Evolutionary conservation across 1,140 invertebrate genomes (phyloP), one percentile per base, ranked within the genome.

Genomic region (Diorhabda elongata): DNA sequence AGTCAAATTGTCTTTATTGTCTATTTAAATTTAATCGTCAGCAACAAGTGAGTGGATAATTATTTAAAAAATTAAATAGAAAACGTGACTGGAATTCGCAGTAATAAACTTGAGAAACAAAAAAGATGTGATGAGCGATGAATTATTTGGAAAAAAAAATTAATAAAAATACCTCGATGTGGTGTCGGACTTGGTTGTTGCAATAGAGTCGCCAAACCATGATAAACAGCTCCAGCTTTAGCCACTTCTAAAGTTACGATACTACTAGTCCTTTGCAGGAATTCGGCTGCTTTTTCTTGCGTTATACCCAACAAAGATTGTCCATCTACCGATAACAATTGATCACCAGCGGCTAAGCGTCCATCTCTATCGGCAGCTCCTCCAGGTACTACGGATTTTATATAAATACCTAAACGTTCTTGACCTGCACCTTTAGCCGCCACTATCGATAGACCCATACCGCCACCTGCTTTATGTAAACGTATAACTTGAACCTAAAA

Each of bases 201-300:
- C 6, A 98, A 84, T 66, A 98, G 85, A 52, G 94, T 96, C 4
- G 95, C 95, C 57, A 99, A 84, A 58, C 97, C 98, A 83, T 99
- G 97, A 81, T 95, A 95, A 75, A 98, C 92, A 42, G 97, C 98
- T 43, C 94, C 97, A 81, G 98, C 95, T 83, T 99, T 98, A 4
- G 96, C 96, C 56, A 99, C 96, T 84, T 98, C 96, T 58, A 99
- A 83, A 3, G 91, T 94, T 4, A 99, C 97, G 2, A 95, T 89
- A 5, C 92, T 92, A 8, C 96, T 97, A 11, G 97, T 98, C 66
- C 93, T 85, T 45, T 96, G 96, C 77, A 99, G 88, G 80, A 97
- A 94, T 82, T 98, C 94, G 5, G 98, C 98, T 69, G 98, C 98
- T 82, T 94, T 79, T 86, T 99, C 97, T 84, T 99, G 98, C 3